Evolutionary conservation across 2,888 invertebrate species (phyloP), one percentile per base, ranked within the genome.

Genomic region (Polymixis flavicincta): DNA sequence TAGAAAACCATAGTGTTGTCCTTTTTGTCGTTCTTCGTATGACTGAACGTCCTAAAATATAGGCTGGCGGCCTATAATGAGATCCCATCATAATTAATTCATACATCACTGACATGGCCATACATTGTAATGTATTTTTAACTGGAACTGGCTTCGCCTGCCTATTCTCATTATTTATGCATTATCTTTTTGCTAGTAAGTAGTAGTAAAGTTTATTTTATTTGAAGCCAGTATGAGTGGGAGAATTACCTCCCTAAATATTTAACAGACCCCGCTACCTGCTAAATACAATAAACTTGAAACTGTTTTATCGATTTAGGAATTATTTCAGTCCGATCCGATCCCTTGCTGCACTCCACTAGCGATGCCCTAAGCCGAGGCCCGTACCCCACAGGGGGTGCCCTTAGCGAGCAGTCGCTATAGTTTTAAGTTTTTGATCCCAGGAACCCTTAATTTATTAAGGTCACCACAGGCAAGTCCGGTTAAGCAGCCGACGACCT

Each of bases 91-190:
- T 32, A 22, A 63, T 55, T 28, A 28, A 68, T 50, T 48, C 69
- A 50, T 22, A 28, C 11, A 45, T 57, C 2, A 32, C 17, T 76
- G 37, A 48, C 28, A 55, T 48, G 42, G 52, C n/a, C 17, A 69
- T 28, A 48, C 28, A 55, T 48, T n/a, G 52, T 63, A 71, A 71
- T 63, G 22, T 52, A 25, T 52, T 52, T 57, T 75, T 55, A 63
- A 69, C 19, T 57, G 42, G 28, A 76, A 69, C 32, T 76, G 57
- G 45, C 25, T 50, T 19, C 14, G 32, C n/a, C 14, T n/a, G 22
- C 22, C 25, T 64, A 19, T 71, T 71, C 17, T 42, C 28, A 61
- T 65, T 71, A 76, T 71, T 76, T 63, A 25, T 9, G 28, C 17
- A n/a, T 37, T 61, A 75, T 28, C 19, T 28, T 45, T 60, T 48